Conservation (phyloP, 2,797 vertebrate species). For the Lateolabrax maculatus region DNA sequence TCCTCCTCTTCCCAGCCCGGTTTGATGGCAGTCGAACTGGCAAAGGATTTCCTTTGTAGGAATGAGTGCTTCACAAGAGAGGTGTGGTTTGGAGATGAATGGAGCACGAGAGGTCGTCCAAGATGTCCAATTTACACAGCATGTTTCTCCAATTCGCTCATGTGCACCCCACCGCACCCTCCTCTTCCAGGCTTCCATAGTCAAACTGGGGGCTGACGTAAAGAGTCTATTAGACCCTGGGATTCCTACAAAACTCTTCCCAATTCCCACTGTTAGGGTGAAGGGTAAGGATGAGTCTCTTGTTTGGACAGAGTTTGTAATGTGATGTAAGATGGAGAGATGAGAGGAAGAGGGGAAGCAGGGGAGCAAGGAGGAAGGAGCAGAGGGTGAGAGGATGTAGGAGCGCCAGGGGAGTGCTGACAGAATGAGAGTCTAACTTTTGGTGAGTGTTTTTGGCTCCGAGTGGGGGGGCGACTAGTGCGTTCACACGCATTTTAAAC, state of each 20-base stretch:
- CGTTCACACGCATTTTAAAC: constrained; percentile 31
- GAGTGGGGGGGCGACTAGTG: constrained; percentile 6
- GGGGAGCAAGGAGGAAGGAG: constrained; percentile 64
- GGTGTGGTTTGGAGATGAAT: constrained; percentile 44
- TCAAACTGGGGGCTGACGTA: background rate
- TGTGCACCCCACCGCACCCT: background rate
- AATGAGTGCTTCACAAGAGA: constrained; percentile 24
- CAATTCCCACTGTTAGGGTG: background rate
- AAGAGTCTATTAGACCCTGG: background rate
- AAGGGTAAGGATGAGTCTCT: constrained; percentile 3
- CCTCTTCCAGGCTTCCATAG: background rate
- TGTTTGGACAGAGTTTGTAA: constrained; percentile 8
- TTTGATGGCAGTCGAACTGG: constrained; percentile 15
- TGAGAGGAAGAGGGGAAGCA: constrained; percentile 61
- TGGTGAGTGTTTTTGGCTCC: constrained; percentile 11
- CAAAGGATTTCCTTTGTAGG: constrained; percentile 22
- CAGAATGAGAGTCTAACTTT: constrained; percentile 55
- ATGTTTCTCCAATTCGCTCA: background rate
- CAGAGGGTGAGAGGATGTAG: constrained; percentile 45
- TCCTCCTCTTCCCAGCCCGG: constrained; percentile 8
- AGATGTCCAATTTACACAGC: constrained; percentile 4
- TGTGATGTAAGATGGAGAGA: constrained; percentile 39
- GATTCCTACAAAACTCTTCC: background rate
- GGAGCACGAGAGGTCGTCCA: constrained; percentile 42
- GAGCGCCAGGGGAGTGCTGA: constrained; percentile 59